These are phyloP conservation scores for Ceyx melanurus DNA, from an alignment of 2,113 vertebrate species.

Conservation along the genomic window DNA sequence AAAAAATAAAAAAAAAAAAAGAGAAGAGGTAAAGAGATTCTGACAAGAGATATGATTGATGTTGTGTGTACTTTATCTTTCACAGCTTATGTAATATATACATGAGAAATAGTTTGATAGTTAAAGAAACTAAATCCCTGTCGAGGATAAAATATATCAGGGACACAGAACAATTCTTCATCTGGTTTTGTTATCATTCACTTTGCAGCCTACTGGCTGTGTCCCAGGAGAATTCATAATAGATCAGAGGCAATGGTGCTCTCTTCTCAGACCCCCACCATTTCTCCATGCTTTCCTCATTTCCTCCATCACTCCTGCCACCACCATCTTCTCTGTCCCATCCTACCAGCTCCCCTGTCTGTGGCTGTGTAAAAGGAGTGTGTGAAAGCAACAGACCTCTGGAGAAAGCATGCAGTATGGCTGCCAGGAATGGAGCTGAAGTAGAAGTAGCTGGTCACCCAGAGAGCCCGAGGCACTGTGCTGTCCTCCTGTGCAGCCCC, in stretches of 20 bases:
- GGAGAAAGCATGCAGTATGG: rapidly evolving
- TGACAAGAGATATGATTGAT: constrained; percentile 48
- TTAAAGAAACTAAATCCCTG: constrained; percentile 61
- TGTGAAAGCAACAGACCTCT: background rate
- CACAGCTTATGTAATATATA: constrained; percentile 56
- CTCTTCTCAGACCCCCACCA: background rate
- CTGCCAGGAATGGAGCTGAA: background rate
- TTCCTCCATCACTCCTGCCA: background rate
- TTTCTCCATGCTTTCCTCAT: background rate
- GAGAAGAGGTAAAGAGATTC: constrained; percentile 9
- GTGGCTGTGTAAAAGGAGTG: background rate
- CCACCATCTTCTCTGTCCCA: background rate
- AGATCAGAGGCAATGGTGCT: constrained; percentile 32
- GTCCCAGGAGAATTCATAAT: constrained; percentile 37
- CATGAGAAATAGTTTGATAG: constrained; percentile 57
- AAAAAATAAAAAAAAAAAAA: background rate
- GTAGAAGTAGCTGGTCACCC: background rate
- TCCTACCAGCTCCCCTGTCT: background rate
- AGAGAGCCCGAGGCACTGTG: background rate
- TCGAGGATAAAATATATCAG: constrained; percentile 58
- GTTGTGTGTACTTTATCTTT: constrained; percentile 53
- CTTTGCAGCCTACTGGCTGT: constrained; percentile 37
- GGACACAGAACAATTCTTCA: constrained; percentile 51
- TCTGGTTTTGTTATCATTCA: constrained; percentile 54
- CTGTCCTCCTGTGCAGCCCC: background rate